Percentiles rank a stretch among this genome's conserved stretches.
phyloP scores from a whole-genome alignment of 1,140 invertebrate species.

The Nautilus pompilius region DNA sequence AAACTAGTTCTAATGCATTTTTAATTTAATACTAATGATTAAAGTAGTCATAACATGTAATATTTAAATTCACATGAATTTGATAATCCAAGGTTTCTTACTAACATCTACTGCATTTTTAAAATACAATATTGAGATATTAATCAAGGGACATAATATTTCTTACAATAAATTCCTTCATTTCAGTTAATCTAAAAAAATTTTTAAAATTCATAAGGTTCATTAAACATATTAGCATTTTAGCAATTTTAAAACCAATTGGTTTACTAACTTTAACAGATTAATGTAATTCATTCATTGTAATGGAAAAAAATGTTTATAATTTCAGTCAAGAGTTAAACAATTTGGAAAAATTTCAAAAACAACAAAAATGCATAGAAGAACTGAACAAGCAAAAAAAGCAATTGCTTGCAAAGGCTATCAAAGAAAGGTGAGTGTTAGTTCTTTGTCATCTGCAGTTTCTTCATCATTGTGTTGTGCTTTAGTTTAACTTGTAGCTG shows the following conservation, averaged over 20 bases:
- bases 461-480: not conserved
- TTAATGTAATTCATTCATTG: not conserved
- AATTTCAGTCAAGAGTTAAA: constrained; percentile 34
- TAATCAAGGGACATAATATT: not conserved
- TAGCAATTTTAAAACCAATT: not conserved
- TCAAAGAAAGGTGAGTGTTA: constrained; percentile 65
- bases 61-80: too few species aligned
- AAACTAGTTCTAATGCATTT: too few species aligned
- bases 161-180: not conserved
- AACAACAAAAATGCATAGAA: constrained; percentile 70
- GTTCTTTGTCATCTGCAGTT: not conserved
- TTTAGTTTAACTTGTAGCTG: not conserved
- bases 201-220: too few species aligned
- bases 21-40: too few species aligned
- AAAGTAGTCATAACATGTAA: too few species aligned
- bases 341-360: constrained; percentile 65
- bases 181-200: too few species aligned
- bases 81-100: too few species aligned
- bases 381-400: constrained; percentile 74
- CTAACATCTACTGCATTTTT: too few species aligned
- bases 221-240: too few species aligned
- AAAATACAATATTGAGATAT: too few species aligned
- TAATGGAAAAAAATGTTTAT: constrained; percentile 1
- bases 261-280: not conserved
- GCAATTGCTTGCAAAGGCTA: constrained; percentile 68